phyloP scores from a whole-genome alignment of 2,797 vertebrate species.

The Octomys mimax region DNA sequence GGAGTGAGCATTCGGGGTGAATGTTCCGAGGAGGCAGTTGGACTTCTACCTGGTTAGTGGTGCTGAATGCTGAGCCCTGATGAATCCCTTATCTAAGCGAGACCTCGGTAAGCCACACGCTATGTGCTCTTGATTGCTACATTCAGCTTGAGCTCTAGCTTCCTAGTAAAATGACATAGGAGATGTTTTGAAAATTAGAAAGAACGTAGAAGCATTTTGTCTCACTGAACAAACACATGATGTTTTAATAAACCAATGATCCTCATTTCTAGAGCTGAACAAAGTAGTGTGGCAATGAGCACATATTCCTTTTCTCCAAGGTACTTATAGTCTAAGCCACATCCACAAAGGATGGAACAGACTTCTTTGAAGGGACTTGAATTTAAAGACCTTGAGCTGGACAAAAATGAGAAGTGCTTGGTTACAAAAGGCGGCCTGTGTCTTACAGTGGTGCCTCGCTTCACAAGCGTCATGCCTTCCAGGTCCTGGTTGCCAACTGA shows the following conservation, averaged over 20 bases:
- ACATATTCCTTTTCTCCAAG: not conserved
- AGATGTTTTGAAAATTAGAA: not conserved
- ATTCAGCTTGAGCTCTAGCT: not conserved
- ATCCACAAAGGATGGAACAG: not conserved
- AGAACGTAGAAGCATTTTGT: not conserved
- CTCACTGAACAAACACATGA: not conserved
- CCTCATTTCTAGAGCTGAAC: not conserved
- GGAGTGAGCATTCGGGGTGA: too few species aligned
- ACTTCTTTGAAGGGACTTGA: not conserved
- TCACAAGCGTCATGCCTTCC: not conserved
- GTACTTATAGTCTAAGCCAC: too few species aligned
- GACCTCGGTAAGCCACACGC: not conserved
- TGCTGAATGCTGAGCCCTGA: not conserved
- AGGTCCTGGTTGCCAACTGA: not conserved
- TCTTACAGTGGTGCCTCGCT: rapidly evolving
- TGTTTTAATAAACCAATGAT: not conserved
- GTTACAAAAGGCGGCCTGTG: not conserved
- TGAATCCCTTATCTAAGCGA: not conserved
- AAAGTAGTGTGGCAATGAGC: not conserved
- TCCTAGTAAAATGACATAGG: not conserved
- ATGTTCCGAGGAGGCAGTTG: not conserved
- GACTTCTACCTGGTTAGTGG: not conserved
- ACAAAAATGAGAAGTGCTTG: not conserved
- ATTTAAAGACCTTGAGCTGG: not conserved
- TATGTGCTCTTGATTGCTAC: not conserved